Evolutionary conservation across 1,140 invertebrate species (phyloP), one percentile per base, ranked within the genome.

Genomic region (Drosophila setifemur): DNA sequence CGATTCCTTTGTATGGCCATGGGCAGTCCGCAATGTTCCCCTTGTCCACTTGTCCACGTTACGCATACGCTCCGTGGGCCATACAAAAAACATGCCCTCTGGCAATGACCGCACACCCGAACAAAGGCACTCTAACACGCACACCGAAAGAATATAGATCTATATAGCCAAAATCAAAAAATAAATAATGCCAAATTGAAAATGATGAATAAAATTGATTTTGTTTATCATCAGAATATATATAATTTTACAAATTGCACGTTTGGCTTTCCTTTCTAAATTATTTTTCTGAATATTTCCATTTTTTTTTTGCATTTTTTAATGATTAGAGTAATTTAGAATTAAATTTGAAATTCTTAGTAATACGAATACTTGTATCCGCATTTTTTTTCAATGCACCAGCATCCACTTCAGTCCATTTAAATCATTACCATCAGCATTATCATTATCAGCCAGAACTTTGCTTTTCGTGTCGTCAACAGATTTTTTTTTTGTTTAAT

Each of bases 31-130:
- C n/a, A n/a, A n/a, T n/a, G n/a, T n/a, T n/a, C n/a, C 16, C 50
- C 53, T 57, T 79, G 75, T 47, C 50, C 53, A 83, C 74, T 58
- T 70, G 69, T 49, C 50, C 57, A 68, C 76, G 79, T 79, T 85
- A 70, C 58, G 74, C 70, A 78, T 74, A 85, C 74, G 79, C 70
- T 40, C 44, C 78, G 78, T 83, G 78, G 63, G 73, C 53, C 68
- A 66, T 49, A 83, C 64, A 85, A 74, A 29, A n/a, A 78, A 83
- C 48, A 74, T 74, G 69, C 43, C 77, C 39, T 73, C 37, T 57
- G 28, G 69, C 68, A 57, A 40, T 66, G 45, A 55, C 76, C 42
- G 42, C 53, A 47, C 35, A 55, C 39, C 68, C 73, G 68, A 68
- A 54, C 49, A 63, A 29, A 76, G 67, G 49, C 16, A 64, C 67